Conservation (phyloP, 2,797 vertebrate species). For the Nasua narica region DNA sequence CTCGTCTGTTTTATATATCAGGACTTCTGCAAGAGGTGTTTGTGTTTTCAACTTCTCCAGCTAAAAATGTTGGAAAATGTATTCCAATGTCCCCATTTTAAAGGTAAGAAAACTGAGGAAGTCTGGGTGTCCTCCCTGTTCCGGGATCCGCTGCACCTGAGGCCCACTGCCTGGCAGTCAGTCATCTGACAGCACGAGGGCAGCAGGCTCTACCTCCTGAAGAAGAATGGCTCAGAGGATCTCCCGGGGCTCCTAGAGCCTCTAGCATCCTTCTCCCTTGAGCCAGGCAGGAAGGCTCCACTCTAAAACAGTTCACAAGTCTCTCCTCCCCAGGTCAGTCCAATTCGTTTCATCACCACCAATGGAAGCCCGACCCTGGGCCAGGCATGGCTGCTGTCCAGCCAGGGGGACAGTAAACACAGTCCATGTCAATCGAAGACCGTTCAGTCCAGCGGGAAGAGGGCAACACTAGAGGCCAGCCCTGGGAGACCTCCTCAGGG, state of each 20-base stretch:
- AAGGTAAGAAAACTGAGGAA: not conserved
- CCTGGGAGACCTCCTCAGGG: accelerated
- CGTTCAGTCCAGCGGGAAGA: accelerated
- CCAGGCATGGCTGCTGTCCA: not conserved
- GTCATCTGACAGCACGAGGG: too few species aligned
- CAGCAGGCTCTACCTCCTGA: too few species aligned
- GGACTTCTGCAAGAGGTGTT: not conserved
- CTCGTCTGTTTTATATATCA: not conserved
- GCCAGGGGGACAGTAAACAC: not conserved
- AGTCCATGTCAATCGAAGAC: not conserved
- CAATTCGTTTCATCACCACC: not conserved
- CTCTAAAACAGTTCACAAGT: not conserved
- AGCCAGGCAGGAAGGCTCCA: not conserved
- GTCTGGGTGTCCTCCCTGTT: not conserved
- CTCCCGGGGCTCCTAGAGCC: not conserved
- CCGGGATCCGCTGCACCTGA: not conserved
- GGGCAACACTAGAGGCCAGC: not conserved
- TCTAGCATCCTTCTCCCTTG: not conserved
- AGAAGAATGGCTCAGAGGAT: not conserved
- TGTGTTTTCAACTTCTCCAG: not conserved
- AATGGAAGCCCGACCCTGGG: not conserved
- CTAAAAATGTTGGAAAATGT: not conserved
- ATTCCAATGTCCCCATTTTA: not conserved
- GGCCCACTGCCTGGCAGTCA: not conserved
- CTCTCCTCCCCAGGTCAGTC: not conserved